These are phyloP conservation scores for Loriculus beryllinus DNA, from an alignment of 2,797 vertebrate species.

Conservation along the genomic window DNA sequence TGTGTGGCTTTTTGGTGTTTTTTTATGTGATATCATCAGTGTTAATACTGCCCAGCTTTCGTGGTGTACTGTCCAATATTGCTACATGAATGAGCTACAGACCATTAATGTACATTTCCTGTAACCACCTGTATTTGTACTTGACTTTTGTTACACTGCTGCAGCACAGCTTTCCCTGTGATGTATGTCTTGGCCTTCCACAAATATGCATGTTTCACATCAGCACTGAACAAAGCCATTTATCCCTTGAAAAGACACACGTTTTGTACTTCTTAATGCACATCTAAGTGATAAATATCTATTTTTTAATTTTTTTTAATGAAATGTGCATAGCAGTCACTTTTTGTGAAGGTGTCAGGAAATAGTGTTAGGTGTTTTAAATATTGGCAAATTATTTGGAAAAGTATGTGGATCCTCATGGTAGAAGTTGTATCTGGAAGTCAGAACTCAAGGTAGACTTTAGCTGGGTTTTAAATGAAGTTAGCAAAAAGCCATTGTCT, in stretches of 20 bases:
- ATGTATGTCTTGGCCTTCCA: not conserved
- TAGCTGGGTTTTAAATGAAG: not conserved
- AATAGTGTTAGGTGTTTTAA: not conserved
- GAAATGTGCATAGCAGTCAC: not conserved
- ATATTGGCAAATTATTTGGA: not conserved
- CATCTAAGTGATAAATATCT: rapidly evolving
- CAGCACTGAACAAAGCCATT: not conserved
- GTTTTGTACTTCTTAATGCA: not conserved
- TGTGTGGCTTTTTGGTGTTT: not conserved
- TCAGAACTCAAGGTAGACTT: not conserved
- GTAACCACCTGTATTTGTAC: not conserved
- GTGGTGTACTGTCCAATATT: not conserved
- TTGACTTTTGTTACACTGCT: not conserved
- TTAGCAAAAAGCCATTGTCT: not conserved
- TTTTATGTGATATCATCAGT: not conserved
- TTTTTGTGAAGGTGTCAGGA: not conserved
- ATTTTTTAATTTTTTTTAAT: not conserved
- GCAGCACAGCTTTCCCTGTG: not conserved
- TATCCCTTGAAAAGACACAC: not conserved
- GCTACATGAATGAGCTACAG: not conserved
- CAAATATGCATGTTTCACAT: not conserved
- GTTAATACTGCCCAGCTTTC: not conserved
- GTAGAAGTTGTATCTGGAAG: not conserved
- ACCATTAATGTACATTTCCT: not conserved
- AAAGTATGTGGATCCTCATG: not conserved